Percentiles rank a stretch among this genome's conserved stretches.
phyloP scores from a whole-genome alignment of 2,888 invertebrate species.

The Neocrepidodera transversa region DNA sequence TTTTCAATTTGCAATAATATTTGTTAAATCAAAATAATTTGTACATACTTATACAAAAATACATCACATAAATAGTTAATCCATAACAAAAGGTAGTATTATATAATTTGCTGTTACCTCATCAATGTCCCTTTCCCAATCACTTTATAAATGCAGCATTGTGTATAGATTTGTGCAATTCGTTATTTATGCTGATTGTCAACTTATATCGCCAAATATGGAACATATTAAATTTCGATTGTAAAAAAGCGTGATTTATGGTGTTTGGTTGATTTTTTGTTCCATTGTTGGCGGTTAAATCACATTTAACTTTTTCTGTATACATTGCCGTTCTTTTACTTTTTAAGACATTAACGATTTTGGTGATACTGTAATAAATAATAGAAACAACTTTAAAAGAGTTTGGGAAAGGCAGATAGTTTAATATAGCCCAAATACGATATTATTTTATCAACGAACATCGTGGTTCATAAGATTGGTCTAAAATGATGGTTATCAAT shows the following conservation, averaged over 20 bases:
- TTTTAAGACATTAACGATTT: not conserved
- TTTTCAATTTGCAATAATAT: not conserved
- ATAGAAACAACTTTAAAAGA: too few relatives aligned
- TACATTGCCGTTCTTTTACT: not conserved
- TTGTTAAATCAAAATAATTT: conserved; percentile 5
- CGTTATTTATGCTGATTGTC: conserved; percentile 16
- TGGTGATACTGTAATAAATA: too few relatives aligned
- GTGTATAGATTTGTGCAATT: conserved; percentile 28
- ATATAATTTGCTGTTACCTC: conserved; percentile 32
- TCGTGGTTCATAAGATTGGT: too few relatives aligned
- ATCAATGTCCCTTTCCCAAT: conserved; percentile 23
- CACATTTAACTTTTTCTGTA: too few relatives aligned
- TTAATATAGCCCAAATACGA: too few relatives aligned
- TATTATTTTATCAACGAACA: too few relatives aligned
- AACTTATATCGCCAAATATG: not conserved
- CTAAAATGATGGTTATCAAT: too few relatives aligned
- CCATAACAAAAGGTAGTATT: conserved; percentile 15
- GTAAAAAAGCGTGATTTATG: too few relatives aligned
- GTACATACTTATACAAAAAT: conserved; percentile 10
- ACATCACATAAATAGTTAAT: conserved; percentile 25
- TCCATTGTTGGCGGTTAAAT: not conserved
- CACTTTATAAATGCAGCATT: conserved; percentile 27
- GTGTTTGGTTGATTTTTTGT: not conserved
- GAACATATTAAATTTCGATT: too few relatives aligned
- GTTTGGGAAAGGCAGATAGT: too few relatives aligned